Base-by-base conservation (phyloP, 2,797 vertebrate genomes). In the Tapirus indicus region DNA sequence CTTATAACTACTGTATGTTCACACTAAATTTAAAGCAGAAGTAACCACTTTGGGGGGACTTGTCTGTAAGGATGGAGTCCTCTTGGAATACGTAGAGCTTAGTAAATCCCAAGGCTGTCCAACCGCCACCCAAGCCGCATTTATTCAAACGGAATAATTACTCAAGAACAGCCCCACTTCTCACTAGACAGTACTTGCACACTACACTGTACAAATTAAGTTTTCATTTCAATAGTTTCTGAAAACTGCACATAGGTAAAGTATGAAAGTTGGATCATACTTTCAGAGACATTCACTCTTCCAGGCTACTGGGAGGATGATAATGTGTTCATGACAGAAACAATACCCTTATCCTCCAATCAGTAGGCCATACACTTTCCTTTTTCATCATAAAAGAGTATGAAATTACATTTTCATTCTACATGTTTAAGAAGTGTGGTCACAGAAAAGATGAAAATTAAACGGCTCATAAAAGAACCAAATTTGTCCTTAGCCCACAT, bases 361-460 rank as follows among this genome's bases (percentile, higher is more conserved):
- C 78, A 75, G 20, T 35, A 86, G 41, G 52, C 29, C 41, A 89
- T 13, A 60, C 2, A n/a, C 5, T 64, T 95, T 96, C 44, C 64
- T 82, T 93, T 93, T 88, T 91, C 56, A 95, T 88, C 71, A 88
- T 66, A 92, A 71, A 89, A 35, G 6, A 85, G n/a, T 29, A 96
- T 80, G 56, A 91, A 83, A 91, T 94, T 84, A 93, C 23, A 95
- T 78, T 93, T 64, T 86, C 16, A 92, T 64, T 90, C 69, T 56
- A 95, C 35, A 79, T 90, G 6, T 94, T 95, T 47, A 82, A 91
- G 49, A 94, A 82, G 7, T 72, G 23, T 44, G 47, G n/a, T 72
- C 38, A 97, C 5, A 88, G 60, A 89, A 92, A 91, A 95, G 77
- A 94, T 66, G 41, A 88, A 91, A 97, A 94, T 94, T 75, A 80